A percentile compares a stretch with the other conserved stretches of the same genome.
Evolutionary conservation across 1,140 invertebrate species (phyloP).

Genomic region (Doryteuthis pealeii): DNA sequence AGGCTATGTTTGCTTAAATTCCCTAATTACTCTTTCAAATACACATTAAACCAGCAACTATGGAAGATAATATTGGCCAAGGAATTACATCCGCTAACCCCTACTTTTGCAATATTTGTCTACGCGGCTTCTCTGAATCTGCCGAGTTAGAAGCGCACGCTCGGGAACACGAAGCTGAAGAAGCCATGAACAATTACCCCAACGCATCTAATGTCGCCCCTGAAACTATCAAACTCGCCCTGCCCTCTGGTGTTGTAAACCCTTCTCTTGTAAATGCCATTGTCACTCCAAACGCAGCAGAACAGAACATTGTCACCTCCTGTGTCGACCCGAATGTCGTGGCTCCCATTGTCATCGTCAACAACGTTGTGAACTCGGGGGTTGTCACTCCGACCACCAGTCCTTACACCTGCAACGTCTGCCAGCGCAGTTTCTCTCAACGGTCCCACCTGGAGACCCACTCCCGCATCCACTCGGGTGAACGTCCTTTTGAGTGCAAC

Average conservation of each 20-base stretch:
- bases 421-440: constrained; percentile 22
- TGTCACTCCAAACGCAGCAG: not conserved
- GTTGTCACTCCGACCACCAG: not conserved
- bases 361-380: not conserved
- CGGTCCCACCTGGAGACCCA: constrained; percentile 23
- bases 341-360: not conserved
- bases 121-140: not conserved
- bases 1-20: no score
- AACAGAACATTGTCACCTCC: not conserved
- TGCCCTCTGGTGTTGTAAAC: not conserved
- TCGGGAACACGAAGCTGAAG: not conserved
- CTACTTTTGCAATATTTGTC: not conserved
- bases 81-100: no score
- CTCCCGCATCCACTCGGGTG: constrained; percentile 33
- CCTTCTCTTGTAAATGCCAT: not conserved
- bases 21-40: no score
- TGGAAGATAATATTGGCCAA: no score
- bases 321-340: not conserved
- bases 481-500: constrained; percentile 37
- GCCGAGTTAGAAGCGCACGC: not conserved
- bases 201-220: not conserved
- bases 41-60: no score
- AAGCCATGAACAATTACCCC: not conserved
- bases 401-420: constrained; percentile 40
- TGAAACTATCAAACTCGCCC: not conserved